Base-by-base conservation (phyloP, 2,888 invertebrate genomes). In the Drosophila fulvimacula region DNA sequence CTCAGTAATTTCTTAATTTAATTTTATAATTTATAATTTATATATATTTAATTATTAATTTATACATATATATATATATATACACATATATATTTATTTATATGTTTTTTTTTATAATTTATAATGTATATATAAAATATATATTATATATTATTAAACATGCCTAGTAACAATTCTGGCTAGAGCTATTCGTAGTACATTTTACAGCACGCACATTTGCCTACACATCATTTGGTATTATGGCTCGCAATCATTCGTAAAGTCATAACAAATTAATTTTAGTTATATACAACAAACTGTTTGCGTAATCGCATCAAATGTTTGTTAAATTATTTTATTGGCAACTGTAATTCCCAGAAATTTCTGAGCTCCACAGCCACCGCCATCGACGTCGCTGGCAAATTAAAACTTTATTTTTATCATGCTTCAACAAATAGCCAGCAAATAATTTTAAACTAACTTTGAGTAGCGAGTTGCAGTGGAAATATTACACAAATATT, bases 401-500 rank as follows among this genome's bases (percentile, higher is more conserved):
- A 56, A 56, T 30, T 1, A 52, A 38, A 67, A 55, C 9, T 57
- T 69, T 57, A n/a, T 27, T 67, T 30, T 59, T 17, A 55, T 24
- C 41, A 69, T 61, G 64, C 76, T 56, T 65, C 49, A 69, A 46
- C 44, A 69, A 73, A 64, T 64, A 15, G 44, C 5, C 19, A 38
- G 41, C 9, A 51, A 70, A 65, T 46, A 56, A 51, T 56, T 48
- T 9, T 3, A 61, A 69, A 55, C 69, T 49, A 30, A 36, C 67
- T 48, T 13, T 15, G 21, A 48, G 34, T 19, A 38, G 24, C 44
- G 46, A 41, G 27, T 30, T 24, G 36, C 48, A 34, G 19, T 15
- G n/a, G 39, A 77, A 48, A 55, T 27, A 49, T 64, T 67, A 42
- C 62, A 51, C 52, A 62, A 61, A 78, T 65, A 67, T 53, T 39